phyloP scores from a whole-genome alignment of 1,140 invertebrate genomes.

The Pachyrhynchus sulphureomaculatus region DNA sequence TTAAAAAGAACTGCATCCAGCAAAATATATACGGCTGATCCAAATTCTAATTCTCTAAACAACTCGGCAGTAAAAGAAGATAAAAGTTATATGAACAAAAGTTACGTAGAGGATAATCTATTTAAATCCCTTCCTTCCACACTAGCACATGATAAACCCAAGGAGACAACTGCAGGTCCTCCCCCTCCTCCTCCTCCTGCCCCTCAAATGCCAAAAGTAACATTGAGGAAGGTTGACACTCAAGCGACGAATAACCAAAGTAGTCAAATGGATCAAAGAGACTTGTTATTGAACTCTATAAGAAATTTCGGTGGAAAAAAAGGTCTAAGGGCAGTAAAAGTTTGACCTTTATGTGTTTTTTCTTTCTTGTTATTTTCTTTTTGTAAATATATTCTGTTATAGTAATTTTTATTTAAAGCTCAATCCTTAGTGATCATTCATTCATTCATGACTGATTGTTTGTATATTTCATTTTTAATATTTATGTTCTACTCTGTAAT shows the following conservation, averaged over 20 bases:
- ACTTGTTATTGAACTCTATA: conserved; percentile 71
- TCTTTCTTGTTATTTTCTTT: conserved; percentile 9
- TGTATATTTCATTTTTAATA: conserved; percentile 9
- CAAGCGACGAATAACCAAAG: conserved; percentile 21
- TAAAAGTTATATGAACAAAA: not conserved
- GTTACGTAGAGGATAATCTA: not conserved
- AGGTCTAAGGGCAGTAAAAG: conserved; percentile 58
- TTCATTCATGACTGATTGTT: not conserved
- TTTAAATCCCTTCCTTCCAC: not conserved
- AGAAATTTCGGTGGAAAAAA: conserved; percentile 65
- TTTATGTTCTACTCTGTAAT: conserved; percentile 5
- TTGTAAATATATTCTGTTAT: conserved; percentile 32
- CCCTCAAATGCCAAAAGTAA: conserved; percentile 54
- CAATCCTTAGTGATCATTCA: conserved; percentile 22
- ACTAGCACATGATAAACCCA: not conserved
- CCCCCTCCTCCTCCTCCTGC: conserved; percentile 44
- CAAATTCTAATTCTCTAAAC: conserved; percentile 1
- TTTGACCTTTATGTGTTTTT: conserved; percentile 18
- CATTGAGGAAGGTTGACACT: conserved; percentile 47
- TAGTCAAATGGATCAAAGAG: conserved; percentile 58
- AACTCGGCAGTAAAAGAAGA: no score
- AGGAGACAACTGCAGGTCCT: not conserved
- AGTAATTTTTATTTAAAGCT: conserved; percentile 40
- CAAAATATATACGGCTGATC: conserved; percentile 19
- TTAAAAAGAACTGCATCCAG: conserved; percentile 43